phyloP scores from a whole-genome alignment of 2,888 invertebrate species.

The Himalopsyche japonica region DNA sequence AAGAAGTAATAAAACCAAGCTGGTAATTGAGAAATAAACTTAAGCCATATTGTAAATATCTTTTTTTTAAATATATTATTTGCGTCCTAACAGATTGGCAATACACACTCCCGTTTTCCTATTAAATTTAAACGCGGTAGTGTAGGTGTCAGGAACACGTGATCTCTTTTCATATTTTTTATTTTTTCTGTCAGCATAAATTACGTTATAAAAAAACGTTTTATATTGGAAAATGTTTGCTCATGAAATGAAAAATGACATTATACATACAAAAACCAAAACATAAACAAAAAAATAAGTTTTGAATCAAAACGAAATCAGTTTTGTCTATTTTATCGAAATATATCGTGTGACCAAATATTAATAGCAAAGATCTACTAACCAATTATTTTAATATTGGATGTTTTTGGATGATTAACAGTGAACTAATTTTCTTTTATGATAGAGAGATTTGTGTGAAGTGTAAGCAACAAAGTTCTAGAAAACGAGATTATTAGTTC shows the following conservation, averaged over 20 bases:
- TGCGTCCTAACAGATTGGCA: background rate
- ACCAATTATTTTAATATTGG: too few species aligned
- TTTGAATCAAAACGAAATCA: background rate
- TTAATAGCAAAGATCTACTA: too few species aligned
- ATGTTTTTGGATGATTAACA: too few species aligned
- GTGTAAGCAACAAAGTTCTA: too few species aligned
- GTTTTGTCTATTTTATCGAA: background rate
- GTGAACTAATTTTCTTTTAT: too few species aligned
- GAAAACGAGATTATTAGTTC: too few species aligned
- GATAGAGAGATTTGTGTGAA: too few species aligned
- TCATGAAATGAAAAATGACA: background rate
- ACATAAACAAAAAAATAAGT: background rate
- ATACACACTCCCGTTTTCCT: background rate
- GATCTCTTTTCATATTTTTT: background rate
- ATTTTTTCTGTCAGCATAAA: background rate
- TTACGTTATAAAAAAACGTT: background rate
- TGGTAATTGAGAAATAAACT: too few species aligned
- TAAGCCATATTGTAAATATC: too few species aligned
- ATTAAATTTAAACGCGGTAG: background rate
- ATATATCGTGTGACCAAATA: too few species aligned
- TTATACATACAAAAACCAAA: background rate
- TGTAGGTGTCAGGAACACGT: background rate
- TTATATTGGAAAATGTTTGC: background rate
- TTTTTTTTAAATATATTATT: background rate
- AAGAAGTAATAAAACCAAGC: too few species aligned